phyloP scores from a whole-genome alignment of 2,113 vertebrate species.

The Oreotrochilus melanogaster region DNA sequence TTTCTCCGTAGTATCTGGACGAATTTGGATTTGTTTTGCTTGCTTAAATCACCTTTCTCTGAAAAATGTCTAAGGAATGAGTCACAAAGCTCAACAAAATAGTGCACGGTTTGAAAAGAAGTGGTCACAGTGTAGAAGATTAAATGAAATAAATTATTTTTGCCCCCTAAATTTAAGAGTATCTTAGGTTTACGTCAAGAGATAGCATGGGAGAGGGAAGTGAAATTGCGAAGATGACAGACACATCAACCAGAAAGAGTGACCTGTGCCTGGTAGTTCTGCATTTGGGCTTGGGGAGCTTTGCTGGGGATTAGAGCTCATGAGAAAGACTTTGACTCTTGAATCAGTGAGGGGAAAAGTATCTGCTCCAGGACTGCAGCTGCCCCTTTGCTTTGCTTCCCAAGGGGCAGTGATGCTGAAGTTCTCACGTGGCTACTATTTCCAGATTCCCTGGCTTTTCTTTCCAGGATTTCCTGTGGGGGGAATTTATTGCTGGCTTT shows the following conservation, averaged over 20 bases:
- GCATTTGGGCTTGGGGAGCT: neutral
- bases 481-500: neutral
- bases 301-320: neutral
- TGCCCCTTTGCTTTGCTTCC: neutral
- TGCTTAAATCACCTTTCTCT: neutral
- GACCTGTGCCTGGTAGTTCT: neutral
- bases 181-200: neutral
- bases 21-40: neutral
- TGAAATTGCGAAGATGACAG: neutral
- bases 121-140: neutral
- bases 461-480: neutral
- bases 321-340: neutral
- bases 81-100: neutral
- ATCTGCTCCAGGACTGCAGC: neutral
- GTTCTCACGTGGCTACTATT: neutral
- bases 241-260: neutral
- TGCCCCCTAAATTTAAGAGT: neutral
- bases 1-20: neutral
- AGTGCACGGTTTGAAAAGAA: neutral
- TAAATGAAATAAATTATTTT: neutral
- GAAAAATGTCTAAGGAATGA: neutral
- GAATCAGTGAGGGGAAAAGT: neutral
- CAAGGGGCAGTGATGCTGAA: rapidly evolving
- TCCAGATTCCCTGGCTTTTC: neutral
- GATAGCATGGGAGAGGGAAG: neutral